Base-by-base conservation (phyloP, 2,797 vertebrate species). In the Eulemur albifrons region DNA sequence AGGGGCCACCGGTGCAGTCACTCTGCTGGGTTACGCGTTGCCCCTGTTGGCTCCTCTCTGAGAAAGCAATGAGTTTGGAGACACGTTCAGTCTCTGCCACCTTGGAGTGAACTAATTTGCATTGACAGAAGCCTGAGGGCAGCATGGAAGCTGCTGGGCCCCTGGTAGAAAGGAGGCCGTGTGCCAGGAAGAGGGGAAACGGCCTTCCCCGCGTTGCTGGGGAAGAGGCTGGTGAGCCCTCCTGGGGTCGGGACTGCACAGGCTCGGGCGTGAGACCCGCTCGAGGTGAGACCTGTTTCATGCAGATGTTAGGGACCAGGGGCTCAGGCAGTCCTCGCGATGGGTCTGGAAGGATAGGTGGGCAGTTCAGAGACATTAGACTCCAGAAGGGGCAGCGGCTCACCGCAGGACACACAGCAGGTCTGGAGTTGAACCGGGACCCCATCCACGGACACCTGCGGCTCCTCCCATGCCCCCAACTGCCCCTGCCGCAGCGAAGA, bases 111-210 rank as follows among this genome's bases (percentile, higher is more conserved):
- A 54, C n/a, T 96, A 96, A 97, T 97, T 76, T 77, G 88, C 88
- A 32, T 38, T 95, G 97, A 97, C 97, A 97, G 97, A 69, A 89
- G 94, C 97, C 97, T 23, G 86, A 84, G 95, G 97, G 94, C 96
- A 96, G 96, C 97, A 97, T 48, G 89, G 91, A 82, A 97, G 91
- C 93, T 85, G 12, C 95, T 43, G 94, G 79, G 96, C 87, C 83
- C 77, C 80, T 90, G 82, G 82, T 85, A 82, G 73, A 70, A 90
- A 40, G 0, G n/a, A 87, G 94, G 65, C 70, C 12, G 3, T 40
- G 54, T 67, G 92, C 72, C 92, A 52, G 25, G 75, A 85, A 70
- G 30, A 76, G 61, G 89, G 83, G 54, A 75, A 30, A 4, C 0
- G 0, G 61, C 67, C 70, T 88, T 40, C 35, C 45, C 77, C 18